Conservation (phyloP, 35 echinoderm and acorn worm genomes). For the Diadema setosum region DNA sequence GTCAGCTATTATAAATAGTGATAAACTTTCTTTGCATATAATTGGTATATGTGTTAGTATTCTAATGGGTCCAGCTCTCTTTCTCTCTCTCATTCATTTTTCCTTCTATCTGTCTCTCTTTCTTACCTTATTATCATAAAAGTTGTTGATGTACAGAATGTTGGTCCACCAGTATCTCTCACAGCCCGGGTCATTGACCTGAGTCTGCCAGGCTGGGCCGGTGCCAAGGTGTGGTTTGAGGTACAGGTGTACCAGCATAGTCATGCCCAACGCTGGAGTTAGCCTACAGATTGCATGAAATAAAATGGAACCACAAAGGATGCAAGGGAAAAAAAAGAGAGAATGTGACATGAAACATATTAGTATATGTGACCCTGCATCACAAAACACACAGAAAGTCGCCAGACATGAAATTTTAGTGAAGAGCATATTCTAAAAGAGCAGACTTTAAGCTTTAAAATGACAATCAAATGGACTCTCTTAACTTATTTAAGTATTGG, state of each 20-base stretch:
- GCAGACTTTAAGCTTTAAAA: too few relatives aligned
- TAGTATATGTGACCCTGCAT: too few relatives aligned
- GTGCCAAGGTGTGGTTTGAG: conserved; percentile 68
- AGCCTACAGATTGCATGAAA: not conserved
- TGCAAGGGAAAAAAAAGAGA: not conserved
- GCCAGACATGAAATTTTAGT: too few relatives aligned
- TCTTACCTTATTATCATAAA: conserved; percentile 38
- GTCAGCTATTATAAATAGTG: not conserved
- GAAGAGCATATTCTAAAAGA: too few relatives aligned
- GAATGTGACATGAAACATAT: not conserved
- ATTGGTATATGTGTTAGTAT: not conserved
- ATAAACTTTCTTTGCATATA: not conserved
- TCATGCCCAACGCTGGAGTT: conserved; percentile 53
- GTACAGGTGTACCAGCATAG: conserved; percentile 52
- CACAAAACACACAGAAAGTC: too few relatives aligned
- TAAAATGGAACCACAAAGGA: not conserved
- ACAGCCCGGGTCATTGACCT: not conserved
- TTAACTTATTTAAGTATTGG: too few relatives aligned
- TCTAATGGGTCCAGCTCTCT: not conserved
- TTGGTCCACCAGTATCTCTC: conserved; percentile 88
- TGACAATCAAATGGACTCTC: too few relatives aligned
- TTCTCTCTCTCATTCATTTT: too few relatives aligned
- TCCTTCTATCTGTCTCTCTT: too few relatives aligned
- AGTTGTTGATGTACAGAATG: conserved; percentile 94
- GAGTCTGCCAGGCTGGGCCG: conserved; percentile 51